Conservation (phyloP, 2,113 vertebrate genomes). For the Vidua macroura region DNA sequence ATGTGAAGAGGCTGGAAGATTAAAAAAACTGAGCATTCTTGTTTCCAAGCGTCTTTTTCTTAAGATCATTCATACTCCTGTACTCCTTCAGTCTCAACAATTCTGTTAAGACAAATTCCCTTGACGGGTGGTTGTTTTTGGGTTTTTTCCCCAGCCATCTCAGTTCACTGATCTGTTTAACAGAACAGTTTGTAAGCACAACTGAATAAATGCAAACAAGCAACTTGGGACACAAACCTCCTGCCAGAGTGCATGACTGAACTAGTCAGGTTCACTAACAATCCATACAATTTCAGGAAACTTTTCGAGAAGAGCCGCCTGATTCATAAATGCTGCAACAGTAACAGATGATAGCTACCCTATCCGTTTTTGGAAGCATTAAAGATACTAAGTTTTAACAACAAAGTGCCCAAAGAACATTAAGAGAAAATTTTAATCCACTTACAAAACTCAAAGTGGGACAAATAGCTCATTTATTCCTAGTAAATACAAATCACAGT, state of each 20-base stretch:
- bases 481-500: background rate
- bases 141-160: background rate
- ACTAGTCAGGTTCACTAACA: background rate
- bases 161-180: background rate
- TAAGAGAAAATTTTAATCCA: background rate
- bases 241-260: background rate
- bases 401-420: background rate
- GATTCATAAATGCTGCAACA: background rate
- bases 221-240: background rate
- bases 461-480: background rate
- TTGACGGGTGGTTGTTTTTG: background rate
- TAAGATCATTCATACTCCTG: background rate
- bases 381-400: background rate
- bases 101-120: background rate
- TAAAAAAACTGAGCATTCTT: background rate
- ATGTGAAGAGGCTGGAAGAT: background rate
- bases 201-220: background rate
- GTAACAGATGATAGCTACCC: background rate
- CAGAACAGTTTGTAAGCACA: background rate
- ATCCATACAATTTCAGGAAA: background rate
- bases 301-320: accelerated
- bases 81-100: background rate
- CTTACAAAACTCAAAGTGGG: background rate
- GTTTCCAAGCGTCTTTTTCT: background rate
- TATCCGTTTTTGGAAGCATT: background rate